Base-by-base conservation (phyloP, 2,113 vertebrate species). In the Oncorhynchus masou region DNA sequence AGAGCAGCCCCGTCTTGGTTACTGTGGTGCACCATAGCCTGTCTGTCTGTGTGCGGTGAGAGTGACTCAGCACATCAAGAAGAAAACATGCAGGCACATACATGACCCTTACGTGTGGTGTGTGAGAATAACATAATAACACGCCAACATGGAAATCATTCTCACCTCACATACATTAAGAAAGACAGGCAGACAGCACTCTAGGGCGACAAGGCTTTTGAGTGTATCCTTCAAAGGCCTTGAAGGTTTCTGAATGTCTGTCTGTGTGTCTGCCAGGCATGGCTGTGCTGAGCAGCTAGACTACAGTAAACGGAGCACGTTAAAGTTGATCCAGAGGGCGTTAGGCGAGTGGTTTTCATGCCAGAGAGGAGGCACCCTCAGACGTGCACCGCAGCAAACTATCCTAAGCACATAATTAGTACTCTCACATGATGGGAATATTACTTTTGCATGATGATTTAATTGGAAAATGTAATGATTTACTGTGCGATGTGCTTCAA, bases 381-480 rank as follows among this genome's bases (percentile, higher is more conserved):
- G 51, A 66, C 69, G 20, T 24, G 64, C 24, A 73, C 20, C 54
- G 54, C 54, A 64, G 70, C 51, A 75, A 78, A 85, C 68, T 70
- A 80, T 67, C 51, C 51, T 83, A 77, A 87, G 73, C 54, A 79
- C 74, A 79, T 90, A 91, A 91, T 89, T 79, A 81, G 70, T 69
- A 74, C 49, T 80, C 59, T 81, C 75, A 70, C 74, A 78, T 59
- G 75, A 77, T 54, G 22, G 24, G 70, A 79, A 80, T 83, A 78
- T 85, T 76, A 31, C 84, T 76, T 48, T 65, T 78, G 68, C 75
- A 75, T 86, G 73, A 83, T 77, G 22, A 20, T 2, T 73, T 68
- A 85, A 88, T 82, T 85, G 82, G 60, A 81, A 79, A 88, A 87
- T 89, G 82, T 88, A 87, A 90, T 84, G 81, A 81, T 76, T 86